These are phyloP conservation scores for Bovichtus diacanthus DNA, from an alignment of 2,797 vertebrate species.

Conservation along the genomic window DNA sequence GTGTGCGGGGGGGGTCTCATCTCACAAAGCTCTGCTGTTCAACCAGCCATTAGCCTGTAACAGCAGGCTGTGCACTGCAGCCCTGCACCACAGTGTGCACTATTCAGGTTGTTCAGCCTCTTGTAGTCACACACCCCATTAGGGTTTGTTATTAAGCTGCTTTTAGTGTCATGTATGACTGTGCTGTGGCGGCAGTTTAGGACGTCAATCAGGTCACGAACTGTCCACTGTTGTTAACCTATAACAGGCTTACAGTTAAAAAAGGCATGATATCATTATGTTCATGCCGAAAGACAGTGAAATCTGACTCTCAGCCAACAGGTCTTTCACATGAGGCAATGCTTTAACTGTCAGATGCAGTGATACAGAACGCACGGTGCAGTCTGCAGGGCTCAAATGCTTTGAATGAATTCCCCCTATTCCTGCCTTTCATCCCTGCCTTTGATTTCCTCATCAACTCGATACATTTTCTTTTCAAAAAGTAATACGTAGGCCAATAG, in stretches of 20 bases:
- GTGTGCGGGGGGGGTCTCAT: slow-evolving; percentile 43
- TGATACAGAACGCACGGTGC: not conserved
- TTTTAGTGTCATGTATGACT: not conserved
- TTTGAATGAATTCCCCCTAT: not conserved
- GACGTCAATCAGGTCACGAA: not conserved
- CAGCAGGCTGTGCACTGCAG: slow-evolving; percentile 25
- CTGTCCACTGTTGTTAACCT: slow-evolving; percentile 27
- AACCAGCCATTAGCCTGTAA: slow-evolving; percentile 50
- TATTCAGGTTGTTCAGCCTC: not conserved
- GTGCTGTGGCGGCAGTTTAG: not conserved
- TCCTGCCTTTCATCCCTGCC: too few species aligned
- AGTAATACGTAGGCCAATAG: not conserved
- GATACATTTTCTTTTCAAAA: not conserved
- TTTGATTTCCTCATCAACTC: slow-evolving; percentile 22
- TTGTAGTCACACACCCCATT: not conserved
- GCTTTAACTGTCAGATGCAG: slow-evolving; percentile 26
- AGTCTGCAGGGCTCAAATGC: slow-evolving; percentile 15
- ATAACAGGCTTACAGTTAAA: slow-evolving; percentile 28
- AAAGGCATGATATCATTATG: slow-evolving; percentile 30
- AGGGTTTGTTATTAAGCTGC: not conserved
- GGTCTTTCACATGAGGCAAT: slow-evolving; percentile 36
- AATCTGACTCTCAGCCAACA: slow-evolving; percentile 38
- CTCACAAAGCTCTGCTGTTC: slow-evolving; percentile 76
- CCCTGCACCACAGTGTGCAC: slow-evolving; percentile 1
- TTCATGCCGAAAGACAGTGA: slow-evolving; percentile 32